A percentile compares a stretch with the other conserved stretches of the same genome.
These are phyloP conservation scores for Siniperca scherzeri DNA, from an alignment of 2,797 vertebrate genomes.

Conservation along the genomic window DNA sequence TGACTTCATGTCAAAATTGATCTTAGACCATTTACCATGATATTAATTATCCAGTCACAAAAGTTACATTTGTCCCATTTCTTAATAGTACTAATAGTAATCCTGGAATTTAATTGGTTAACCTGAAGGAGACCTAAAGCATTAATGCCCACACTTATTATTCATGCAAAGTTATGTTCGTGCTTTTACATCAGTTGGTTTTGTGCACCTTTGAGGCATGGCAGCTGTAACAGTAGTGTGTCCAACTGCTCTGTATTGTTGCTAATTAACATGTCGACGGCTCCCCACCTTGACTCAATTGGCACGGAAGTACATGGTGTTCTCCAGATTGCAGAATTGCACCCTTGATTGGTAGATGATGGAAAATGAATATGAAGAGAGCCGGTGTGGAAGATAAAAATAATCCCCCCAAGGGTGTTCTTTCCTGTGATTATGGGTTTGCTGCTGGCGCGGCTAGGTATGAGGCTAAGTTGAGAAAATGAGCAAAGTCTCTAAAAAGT, in stretches of 20 bases:
- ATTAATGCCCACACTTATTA: background rate
- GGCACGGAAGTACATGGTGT: conserved; percentile 2
- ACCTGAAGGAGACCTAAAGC: background rate
- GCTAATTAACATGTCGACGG: conserved; percentile 9
- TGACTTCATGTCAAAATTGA: background rate
- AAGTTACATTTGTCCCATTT: background rate
- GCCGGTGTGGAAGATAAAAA: conserved; percentile 17
- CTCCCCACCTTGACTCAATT: background rate
- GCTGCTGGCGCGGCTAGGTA: background rate
- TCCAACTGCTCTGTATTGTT: conserved; percentile 11
- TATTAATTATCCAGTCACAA: no score
- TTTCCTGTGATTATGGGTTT: background rate
- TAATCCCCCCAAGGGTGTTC: background rate
- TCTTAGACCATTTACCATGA: background rate
- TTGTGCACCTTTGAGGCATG: background rate
- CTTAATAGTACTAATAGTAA: background rate
- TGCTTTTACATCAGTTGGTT: background rate
- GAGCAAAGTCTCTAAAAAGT: background rate
- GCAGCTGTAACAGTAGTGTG: background rate
- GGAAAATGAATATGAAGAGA: conserved; percentile 7
- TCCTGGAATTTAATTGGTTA: background rate
- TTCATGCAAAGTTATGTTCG: background rate
- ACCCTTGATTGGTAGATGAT: background rate
- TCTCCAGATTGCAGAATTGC: conserved; percentile 3
- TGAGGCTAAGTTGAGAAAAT: background rate